These are phyloP conservation scores for Cybosia mesomella DNA, from an alignment of 2,888 invertebrate genomes.

Conservation along the genomic window DNA sequence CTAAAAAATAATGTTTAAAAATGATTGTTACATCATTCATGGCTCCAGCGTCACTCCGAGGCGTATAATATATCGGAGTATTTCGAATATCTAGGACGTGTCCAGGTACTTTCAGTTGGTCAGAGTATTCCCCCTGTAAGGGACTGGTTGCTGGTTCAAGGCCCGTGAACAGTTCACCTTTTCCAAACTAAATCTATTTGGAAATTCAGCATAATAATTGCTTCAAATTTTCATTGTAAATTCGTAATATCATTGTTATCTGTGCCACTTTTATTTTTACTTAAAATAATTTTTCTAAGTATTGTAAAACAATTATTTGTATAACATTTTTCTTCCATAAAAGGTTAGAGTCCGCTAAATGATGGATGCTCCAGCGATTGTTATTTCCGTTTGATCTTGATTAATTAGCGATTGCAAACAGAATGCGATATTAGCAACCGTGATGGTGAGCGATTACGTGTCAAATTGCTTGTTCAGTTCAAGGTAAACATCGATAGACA, in stretches of 20 bases:
- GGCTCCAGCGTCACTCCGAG: too few species aligned
- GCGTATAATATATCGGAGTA: too few species aligned
- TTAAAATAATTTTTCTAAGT: neutral
- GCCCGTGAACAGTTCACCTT: too few species aligned
- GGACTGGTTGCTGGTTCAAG: too few species aligned
- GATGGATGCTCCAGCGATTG: conserved; percentile 66
- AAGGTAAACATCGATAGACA: conserved; percentile 47
- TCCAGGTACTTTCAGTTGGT: too few species aligned
- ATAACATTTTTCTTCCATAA: conserved; percentile 44
- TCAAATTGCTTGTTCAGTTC: conserved; percentile 45
- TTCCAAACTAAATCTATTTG: too few species aligned
- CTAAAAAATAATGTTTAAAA: too few species aligned
- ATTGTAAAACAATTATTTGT: conserved; percentile 20
- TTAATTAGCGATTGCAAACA: conserved; percentile 81
- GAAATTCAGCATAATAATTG: neutral
- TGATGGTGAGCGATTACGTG: conserved; percentile 66
- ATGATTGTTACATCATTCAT: too few species aligned
- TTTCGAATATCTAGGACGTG: too few species aligned
- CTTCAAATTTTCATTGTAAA: neutral
- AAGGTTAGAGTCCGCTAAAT: conserved; percentile 43
- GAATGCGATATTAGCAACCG: conserved; percentile 76
- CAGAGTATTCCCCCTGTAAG: too few species aligned
- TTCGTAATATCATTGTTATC: neutral
- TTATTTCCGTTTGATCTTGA: conserved; percentile 80
- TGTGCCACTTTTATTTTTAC: neutral